A percentile compares a stretch with the other conserved stretches of the same genome.
Conservation (phyloP, 2,888 invertebrate genomes). For the Meganola albula region DNA sequence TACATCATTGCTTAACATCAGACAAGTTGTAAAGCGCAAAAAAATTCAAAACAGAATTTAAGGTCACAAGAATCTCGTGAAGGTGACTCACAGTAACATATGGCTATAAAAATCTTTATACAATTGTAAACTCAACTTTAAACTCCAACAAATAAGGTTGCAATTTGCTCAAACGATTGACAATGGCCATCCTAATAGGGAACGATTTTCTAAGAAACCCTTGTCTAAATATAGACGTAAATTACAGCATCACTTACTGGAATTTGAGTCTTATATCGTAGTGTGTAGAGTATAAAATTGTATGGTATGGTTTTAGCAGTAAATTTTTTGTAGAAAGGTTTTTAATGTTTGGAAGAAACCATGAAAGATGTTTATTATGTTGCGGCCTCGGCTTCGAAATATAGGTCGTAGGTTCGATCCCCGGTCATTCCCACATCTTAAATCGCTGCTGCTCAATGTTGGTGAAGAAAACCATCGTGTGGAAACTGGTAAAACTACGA, state of each 20-base stretch:
- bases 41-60: too few species aligned
- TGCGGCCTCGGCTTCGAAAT: too few species aligned
- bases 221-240: slow-evolving; percentile 22
- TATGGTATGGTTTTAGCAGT: not conserved
- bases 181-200: slow-evolving; percentile 23
- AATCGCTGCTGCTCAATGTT: too few species aligned
- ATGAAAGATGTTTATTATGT: too few species aligned
- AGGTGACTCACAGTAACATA: slow-evolving; percentile 26
- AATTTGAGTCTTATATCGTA: slow-evolving; percentile 2
- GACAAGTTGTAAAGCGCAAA: too few species aligned
- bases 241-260: not conserved
- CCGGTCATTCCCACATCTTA: too few species aligned
- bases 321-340: too few species aligned
- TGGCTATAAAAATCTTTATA: slow-evolving; percentile 13
- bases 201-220: slow-evolving; percentile 25
- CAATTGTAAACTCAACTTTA: slow-evolving; percentile 12
- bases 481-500: too few species aligned
- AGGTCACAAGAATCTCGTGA: slow-evolving; percentile 19
- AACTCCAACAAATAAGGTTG: not conserved
- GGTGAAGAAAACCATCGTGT: too few species aligned
- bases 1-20: too few species aligned
- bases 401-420: too few species aligned
- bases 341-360: too few species aligned
- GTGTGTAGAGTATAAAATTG: not conserved
- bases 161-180: slow-evolving; percentile 8